Conservation (phyloP, 2,113 vertebrate species). For the Columba janthina region DNA sequence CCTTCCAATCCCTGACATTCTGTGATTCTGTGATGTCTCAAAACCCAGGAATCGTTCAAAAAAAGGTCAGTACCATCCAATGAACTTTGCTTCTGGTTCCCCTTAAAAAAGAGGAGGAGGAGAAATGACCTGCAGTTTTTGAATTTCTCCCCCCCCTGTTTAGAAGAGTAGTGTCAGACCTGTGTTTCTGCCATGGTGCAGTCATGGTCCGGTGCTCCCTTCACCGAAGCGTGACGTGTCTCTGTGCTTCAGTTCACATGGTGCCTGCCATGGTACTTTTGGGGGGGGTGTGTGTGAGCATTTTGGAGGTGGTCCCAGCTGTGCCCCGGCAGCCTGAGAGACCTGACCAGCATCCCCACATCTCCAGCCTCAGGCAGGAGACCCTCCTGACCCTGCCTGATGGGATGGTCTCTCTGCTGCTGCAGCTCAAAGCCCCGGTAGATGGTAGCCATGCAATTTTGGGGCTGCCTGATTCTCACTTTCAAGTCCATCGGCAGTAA, state of each 20-base stretch:
- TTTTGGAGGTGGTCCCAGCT: not conserved
- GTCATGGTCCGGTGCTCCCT: not conserved
- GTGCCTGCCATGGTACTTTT: not conserved
- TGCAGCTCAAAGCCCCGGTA: not conserved
- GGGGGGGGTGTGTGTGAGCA: accelerated
- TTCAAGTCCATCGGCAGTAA: not conserved
- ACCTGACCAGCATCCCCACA: accelerated
- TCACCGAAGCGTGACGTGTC: not conserved
- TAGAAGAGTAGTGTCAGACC: not conserved
- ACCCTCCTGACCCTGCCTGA: not conserved
- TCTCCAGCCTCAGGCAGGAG: not conserved
- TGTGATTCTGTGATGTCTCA: not conserved
- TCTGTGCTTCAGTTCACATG: not conserved
- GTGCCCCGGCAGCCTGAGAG: not conserved
- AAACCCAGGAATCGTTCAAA: not conserved
- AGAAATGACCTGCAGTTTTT: not conserved
- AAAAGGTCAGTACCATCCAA: accelerated
- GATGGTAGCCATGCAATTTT: not conserved
- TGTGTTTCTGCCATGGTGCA: not conserved
- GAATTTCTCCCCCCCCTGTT: not conserved
- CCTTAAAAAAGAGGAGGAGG: not conserved
- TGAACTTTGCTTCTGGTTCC: not conserved
- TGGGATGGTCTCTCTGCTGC: no score
- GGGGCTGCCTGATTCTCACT: accelerated
- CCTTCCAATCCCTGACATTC: no score